A percentile compares a stretch with the other conserved stretches of the same genome.
Conservation (phyloP, 2,113 vertebrate genomes). For the Trematomus loennbergii region DNA sequence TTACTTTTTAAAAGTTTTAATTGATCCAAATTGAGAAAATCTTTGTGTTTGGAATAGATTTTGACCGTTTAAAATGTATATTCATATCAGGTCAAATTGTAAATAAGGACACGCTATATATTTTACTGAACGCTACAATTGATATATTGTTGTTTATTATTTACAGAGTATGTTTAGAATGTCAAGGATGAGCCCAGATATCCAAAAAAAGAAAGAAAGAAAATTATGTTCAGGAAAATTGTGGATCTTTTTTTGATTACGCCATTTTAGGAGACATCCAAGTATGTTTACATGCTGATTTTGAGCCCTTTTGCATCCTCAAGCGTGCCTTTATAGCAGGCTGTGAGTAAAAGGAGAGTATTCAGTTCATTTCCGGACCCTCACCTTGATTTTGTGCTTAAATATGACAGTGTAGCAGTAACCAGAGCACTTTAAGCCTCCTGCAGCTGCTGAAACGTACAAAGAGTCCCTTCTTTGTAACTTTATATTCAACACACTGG, state of each 20-base stretch:
- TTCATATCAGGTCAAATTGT: neutral
- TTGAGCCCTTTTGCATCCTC: neutral
- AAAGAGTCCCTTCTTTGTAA: slow-evolving; percentile 57
- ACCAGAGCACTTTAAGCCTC: slow-evolving; percentile 34
- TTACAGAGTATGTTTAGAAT: neutral
- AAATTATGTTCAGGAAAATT: no score
- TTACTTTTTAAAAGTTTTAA: no score
- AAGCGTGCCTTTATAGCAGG: neutral
- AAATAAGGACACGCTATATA: neutral
- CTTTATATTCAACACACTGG: slow-evolving; percentile 46
- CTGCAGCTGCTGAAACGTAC: slow-evolving; percentile 49
- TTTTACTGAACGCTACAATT: neutral
- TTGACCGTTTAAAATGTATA: neutral
- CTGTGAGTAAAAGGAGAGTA: neutral
- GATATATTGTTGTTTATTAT: neutral
- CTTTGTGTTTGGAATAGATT: no score
- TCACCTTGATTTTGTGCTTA: slow-evolving; percentile 60
- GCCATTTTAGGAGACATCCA: neutral
- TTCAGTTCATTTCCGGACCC: neutral
- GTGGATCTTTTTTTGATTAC: no score
- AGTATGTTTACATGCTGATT: neutral
- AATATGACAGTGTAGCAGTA: slow-evolving; percentile 30
- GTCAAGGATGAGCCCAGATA: neutral
- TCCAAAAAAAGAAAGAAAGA: neutral
- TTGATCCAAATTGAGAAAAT: no score